Percentiles rank a stretch among this genome's conserved stretches.
Evolutionary conservation across 1,140 invertebrate genomes (phyloP).

Genomic region (Kradibia gibbosae): DNA sequence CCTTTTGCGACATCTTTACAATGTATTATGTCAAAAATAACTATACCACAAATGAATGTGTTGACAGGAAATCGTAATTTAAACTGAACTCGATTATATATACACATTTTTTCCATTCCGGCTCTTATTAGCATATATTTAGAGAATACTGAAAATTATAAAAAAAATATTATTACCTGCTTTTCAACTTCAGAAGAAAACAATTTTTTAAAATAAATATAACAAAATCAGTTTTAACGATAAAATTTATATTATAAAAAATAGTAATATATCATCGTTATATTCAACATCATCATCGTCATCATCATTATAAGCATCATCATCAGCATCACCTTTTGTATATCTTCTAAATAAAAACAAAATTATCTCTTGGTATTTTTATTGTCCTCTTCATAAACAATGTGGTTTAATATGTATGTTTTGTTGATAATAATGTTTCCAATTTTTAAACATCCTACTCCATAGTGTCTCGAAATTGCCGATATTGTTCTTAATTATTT

Average conservation of each 20-base stretch:
- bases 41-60: not conserved
- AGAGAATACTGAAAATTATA: not conserved
- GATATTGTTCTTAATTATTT: not conserved
- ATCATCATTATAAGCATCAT: too few species aligned
- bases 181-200: not conserved
- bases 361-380: not conserved
- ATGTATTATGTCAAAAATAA: not conserved
- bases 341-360: not conserved
- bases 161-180: not conserved
- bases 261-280: not conserved
- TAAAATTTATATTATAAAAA: not conserved
- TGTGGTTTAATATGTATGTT: not conserved
- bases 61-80: conserved; percentile 7
- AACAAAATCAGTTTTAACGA: not conserved
- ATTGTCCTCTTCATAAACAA: not conserved
- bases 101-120: not conserved
- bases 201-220: too few species aligned
- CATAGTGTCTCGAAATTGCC: not conserved
- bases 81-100: not conserved
- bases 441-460: not conserved
- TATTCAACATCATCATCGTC: too few species aligned
- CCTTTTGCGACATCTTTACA: not conserved
- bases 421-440: not conserved
- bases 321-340: too few species aligned
- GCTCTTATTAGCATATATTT: not conserved